A percentile compares a stretch with the other conserved stretches of the same genome.
phyloP scores from a whole-genome alignment of 2,113 vertebrate genomes.

The Hypanus sabinus region DNA sequence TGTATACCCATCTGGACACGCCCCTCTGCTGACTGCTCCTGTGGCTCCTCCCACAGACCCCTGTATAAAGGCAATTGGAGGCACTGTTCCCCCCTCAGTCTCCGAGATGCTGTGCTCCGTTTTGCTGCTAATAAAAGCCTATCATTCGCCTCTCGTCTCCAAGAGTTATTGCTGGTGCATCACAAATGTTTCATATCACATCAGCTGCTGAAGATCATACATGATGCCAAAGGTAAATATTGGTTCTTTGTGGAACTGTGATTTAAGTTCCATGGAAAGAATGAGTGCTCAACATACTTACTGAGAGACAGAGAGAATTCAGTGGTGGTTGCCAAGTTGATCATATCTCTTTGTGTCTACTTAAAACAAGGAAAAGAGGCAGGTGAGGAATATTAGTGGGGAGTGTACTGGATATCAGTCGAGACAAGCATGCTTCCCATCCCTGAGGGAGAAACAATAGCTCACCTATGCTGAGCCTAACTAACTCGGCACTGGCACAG shows the following conservation, averaged over 20 bases:
- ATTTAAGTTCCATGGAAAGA: not conserved
- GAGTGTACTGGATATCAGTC: not conserved
- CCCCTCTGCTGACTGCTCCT: too few relatives aligned
- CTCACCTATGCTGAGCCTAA: not conserved
- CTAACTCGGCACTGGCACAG: not conserved
- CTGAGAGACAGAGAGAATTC: too few relatives aligned
- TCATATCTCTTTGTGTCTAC: not conserved
- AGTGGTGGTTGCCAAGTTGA: not conserved
- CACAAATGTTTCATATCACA: not conserved
- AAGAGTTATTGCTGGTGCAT: too few relatives aligned
- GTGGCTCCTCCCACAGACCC: too few relatives aligned
- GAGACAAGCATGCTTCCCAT: not conserved
- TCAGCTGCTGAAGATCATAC: not conserved
- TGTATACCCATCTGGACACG: too few relatives aligned
- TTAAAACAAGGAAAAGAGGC: not conserved
- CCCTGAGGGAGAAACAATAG: not conserved
- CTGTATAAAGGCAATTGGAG: too few relatives aligned
- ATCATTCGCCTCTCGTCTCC: too few relatives aligned
- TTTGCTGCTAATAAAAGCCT: too few relatives aligned
- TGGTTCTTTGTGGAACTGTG: too few relatives aligned
- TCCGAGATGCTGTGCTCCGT: too few relatives aligned
- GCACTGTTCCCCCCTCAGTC: too few relatives aligned
- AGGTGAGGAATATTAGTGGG: not conserved
- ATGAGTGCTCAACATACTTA: not conserved
- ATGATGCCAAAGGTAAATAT: not conserved